These are phyloP conservation scores for Lemur catta DNA, from an alignment of 2,797 vertebrate genomes.

Conservation along the genomic window DNA sequence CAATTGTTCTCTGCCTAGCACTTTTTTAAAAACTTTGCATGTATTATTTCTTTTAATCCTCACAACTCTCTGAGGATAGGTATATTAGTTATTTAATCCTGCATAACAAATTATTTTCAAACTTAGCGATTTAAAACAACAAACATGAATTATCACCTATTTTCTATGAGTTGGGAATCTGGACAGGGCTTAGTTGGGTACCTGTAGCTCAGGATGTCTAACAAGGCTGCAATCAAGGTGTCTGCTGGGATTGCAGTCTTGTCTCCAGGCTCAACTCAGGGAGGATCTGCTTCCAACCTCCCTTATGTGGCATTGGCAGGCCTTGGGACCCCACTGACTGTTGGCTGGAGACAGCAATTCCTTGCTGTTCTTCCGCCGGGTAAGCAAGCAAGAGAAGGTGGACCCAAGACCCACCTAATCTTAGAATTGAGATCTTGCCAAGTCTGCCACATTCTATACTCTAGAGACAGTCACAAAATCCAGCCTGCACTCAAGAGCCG, in stretches of 20 bases:
- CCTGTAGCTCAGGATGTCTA: background rate
- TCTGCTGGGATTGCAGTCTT: background rate
- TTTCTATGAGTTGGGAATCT: background rate
- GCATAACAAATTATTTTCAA: background rate
- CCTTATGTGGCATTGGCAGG: background rate
- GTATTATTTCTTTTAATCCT: background rate
- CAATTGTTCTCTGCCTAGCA: background rate
- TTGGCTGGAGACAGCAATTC: background rate
- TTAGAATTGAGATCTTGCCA: background rate
- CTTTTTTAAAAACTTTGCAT: background rate
- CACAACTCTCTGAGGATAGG: background rate
- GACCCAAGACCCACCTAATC: background rate
- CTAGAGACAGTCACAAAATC: background rate
- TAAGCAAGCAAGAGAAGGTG: background rate
- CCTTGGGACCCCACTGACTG: no score
- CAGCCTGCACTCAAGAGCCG: accelerated
- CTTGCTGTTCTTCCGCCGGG: background rate
- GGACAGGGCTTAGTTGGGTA: background rate
- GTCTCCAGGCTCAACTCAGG: background rate
- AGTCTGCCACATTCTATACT: background rate
- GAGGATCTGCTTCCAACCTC: background rate
- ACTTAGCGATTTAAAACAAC: background rate
- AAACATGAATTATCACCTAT: background rate
- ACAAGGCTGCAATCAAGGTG: background rate
- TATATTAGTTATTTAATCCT: constrained; percentile 1